A percentile compares a stretch with the other conserved stretches of the same genome.
phyloP scores from a whole-genome alignment of 37 sponge, comb jelly and placozoan species.

The Cladorhizidae sp. region DNA sequence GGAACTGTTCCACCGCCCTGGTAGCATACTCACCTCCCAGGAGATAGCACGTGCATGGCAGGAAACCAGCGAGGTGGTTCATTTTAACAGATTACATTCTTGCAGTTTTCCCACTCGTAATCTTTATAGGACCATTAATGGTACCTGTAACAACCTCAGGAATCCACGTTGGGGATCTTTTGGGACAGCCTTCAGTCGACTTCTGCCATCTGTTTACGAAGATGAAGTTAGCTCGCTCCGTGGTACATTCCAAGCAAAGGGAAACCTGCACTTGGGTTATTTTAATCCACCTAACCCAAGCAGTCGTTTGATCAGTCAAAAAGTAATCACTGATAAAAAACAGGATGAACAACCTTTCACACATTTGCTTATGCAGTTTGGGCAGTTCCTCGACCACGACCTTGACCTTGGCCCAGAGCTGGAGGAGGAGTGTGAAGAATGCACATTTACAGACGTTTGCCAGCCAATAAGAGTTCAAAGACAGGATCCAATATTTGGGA shows the following conservation, averaged over 20 bases:
- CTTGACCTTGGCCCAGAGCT: constrained; percentile 51
- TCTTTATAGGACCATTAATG: constrained; percentile 62
- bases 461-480: constrained; percentile 25
- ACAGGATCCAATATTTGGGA: constrained; percentile 44
- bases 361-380: constrained; percentile 93
- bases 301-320: constrained; percentile 42
- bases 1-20: constrained; percentile 62
- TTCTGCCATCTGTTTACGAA: constrained; percentile 74
- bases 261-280: constrained; percentile 10
- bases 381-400: constrained; percentile 96
- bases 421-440: constrained; percentile 43
- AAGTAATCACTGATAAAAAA: constrained; percentile 7
- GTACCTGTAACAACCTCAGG: constrained; percentile 83
- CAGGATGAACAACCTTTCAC: constrained; percentile 53
- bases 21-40: constrained; percentile 43
- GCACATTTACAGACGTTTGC: constrained; percentile 48
- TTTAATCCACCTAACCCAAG: constrained; percentile 69
- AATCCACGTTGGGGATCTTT: constrained; percentile 71
- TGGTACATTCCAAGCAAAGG: constrained; percentile 27
- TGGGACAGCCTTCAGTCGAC: constrained; percentile 50
- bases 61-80: constrained; percentile 21
- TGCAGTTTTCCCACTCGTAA: constrained; percentile 9
- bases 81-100: background rate
- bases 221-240: constrained; percentile 56
- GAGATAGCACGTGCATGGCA: constrained; percentile 35